A percentile compares a stretch with the other conserved stretches of the same genome.
phyloP scores from a whole-genome alignment of 2,888 invertebrate species.

The Diloba caeruleocephala region DNA sequence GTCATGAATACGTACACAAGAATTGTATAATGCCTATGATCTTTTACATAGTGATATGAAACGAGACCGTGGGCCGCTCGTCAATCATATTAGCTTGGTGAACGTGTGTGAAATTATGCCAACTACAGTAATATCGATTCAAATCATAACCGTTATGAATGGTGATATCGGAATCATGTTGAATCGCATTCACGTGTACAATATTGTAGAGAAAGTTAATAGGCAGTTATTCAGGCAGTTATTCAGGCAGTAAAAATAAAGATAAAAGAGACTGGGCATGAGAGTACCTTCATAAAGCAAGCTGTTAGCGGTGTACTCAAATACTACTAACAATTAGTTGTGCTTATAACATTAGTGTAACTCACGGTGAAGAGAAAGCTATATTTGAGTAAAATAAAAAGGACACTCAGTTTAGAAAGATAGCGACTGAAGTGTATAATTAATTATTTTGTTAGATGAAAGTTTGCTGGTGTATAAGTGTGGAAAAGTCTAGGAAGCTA shows the following conservation, averaged over 20 bases:
- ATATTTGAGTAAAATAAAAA: conserved; percentile 15
- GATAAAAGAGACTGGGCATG: conserved; percentile 43
- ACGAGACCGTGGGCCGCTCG: not conserved
- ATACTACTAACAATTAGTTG: conserved; percentile 29
- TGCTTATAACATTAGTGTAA: conserved; percentile 14
- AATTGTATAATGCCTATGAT: not conserved
- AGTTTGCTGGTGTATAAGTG: too few species aligned
- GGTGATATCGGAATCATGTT: conserved; percentile 29
- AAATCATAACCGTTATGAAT: conserved; percentile 36
- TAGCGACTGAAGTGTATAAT: too few species aligned
- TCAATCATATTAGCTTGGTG: not conserved
- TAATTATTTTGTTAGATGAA: too few species aligned
- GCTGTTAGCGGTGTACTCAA: conserved; percentile 19
- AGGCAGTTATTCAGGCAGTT: conserved; percentile 38
- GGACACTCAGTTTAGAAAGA: conserved; percentile 2
- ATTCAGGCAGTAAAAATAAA: conserved; percentile 13
- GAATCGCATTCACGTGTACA: conserved; percentile 32
- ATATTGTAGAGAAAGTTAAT: conserved; percentile 49
- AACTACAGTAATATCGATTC: conserved; percentile 34
- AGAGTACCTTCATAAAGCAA: conserved; percentile 14
- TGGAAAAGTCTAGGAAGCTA: too few species aligned
- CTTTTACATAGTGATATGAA: too few species aligned
- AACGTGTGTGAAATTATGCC: conserved; percentile 10
- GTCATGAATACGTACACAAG: too few species aligned
- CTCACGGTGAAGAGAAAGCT: conserved; percentile 24